Evolutionary conservation across 2,888 invertebrate species (phyloP), one percentile per base, ranked within the genome.

Genomic region (Nesidiocoris tenuis): DNA sequence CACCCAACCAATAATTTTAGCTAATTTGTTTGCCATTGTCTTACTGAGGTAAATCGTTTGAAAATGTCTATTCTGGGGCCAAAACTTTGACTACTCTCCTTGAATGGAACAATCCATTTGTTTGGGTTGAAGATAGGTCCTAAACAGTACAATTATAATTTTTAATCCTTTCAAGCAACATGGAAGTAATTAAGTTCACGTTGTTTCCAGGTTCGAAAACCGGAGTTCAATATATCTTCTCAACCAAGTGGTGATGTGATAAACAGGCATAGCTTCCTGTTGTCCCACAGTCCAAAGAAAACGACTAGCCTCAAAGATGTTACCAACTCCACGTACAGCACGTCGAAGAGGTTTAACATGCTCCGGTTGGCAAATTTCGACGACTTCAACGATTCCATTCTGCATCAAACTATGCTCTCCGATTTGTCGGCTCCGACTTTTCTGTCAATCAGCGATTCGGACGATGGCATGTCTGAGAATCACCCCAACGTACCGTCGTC

Each of bases 401-500:
- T 39, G 7, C 61, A 72, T 9, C 72, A 72, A 21, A 54, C 72
- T 1, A 61, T 72, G 72, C n/a, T 72, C n/a, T 61, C 61, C 61
- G 72, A 72, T 12, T 61, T 63, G 61, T 61, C 61, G 1, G 22
- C 57, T 19, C 72, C 55, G 0, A 61, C 72, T 54, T 72, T 72
- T 21, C n/a, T 61, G 2, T 72, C 72, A 5, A 61, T 61, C 16
- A 72, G 72, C 54, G 72, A 72, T 23, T 72, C 72, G 12, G 72
- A 72, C 61, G 72, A 72, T 54, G 72, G 72, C 7, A 72, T 72
- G 63, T 61, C 72, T 7, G 72, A 72, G 17, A 72, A 72, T 21
- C 61, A 39, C 3, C 72, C 72, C 23, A 72, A 59, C 18, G 25
- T 70, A 1, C 39, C 39, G 3, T 39, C 39, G 12, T 7, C 39